phyloP scores from a whole-genome alignment of 2,888 invertebrate species.

The Ochropleura leucogaster region DNA sequence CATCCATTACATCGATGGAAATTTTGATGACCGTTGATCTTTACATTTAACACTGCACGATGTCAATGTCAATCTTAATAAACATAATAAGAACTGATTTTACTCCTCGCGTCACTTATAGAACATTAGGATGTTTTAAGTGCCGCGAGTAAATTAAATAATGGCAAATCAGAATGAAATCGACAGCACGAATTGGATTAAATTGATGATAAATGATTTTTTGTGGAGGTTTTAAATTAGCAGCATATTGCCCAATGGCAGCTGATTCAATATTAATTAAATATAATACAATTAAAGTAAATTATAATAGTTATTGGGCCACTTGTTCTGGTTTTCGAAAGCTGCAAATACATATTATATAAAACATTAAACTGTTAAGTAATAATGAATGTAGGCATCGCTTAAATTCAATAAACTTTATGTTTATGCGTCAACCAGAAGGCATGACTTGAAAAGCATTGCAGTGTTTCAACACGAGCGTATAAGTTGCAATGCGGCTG shows the following conservation, averaged over 20 bases:
- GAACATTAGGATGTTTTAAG: background rate
- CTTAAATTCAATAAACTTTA: background rate
- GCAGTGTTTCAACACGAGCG: slow-evolving; percentile 7
- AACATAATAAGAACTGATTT: slow-evolving; percentile 41
- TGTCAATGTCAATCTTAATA: slow-evolving; percentile 47
- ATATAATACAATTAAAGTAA: slow-evolving; percentile 20
- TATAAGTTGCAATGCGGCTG: background rate
- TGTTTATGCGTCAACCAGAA: background rate
- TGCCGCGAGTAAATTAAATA: slow-evolving; percentile 48
- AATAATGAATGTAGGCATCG: background rate
- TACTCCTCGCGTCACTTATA: slow-evolving; percentile 1
- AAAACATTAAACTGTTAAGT: background rate
- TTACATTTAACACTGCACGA: slow-evolving; percentile 9
- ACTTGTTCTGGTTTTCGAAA: slow-evolving; percentile 6
- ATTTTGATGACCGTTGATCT: slow-evolving; percentile 11
- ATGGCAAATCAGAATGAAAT: slow-evolving; percentile 54
- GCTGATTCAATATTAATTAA: slow-evolving; percentile 10
- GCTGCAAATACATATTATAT: background rate
- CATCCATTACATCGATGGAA: background rate
- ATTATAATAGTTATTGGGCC: background rate
- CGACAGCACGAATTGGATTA: slow-evolving; percentile 51
- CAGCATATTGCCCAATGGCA: background rate
- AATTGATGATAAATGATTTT: slow-evolving; percentile 45
- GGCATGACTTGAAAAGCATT: slow-evolving; percentile 1
- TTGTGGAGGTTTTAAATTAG: slow-evolving; percentile 42